Conservation (phyloP, 1,140 invertebrate species). For the Diorhabda sublineata region DNA sequence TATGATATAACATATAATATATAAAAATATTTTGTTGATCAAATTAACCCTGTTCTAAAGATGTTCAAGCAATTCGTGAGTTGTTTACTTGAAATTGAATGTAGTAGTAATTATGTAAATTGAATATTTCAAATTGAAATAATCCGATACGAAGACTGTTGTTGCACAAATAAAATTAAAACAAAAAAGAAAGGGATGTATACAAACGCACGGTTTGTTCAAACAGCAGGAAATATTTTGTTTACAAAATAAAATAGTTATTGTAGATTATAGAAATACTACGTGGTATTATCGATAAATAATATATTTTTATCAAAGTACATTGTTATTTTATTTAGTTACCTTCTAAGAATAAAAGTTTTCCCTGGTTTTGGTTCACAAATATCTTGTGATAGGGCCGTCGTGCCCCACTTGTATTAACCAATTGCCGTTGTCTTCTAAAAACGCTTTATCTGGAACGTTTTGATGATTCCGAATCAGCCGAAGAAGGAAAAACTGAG, state of each 20-base stretch:
- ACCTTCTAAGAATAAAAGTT: too few relatives aligned
- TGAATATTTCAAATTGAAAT: not conserved
- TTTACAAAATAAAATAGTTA: not conserved
- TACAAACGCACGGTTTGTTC: not conserved
- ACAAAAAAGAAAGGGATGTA: not conserved
- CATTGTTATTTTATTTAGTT: not conserved
- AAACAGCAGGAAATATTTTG: not conserved
- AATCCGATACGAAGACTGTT: not conserved
- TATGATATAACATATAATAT: too few relatives aligned
- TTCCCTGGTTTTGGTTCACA: too few relatives aligned
- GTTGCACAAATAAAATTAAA: not conserved
- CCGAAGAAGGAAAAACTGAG: too few relatives aligned
- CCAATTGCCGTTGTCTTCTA: too few relatives aligned
- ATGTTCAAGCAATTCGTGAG: too few relatives aligned
- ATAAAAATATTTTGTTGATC: too few relatives aligned
- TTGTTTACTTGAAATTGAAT: not conserved
- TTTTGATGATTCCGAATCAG: too few relatives aligned
- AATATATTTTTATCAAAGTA: conserved; percentile 1
- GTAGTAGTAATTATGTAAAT: not conserved
- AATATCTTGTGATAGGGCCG: too few relatives aligned
- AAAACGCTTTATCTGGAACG: too few relatives aligned
- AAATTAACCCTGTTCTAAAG: too few relatives aligned
- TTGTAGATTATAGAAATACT: not conserved
- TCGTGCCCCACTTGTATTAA: too few relatives aligned
- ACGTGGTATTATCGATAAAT: not conserved